Base-by-base conservation (phyloP, 2,888 invertebrate genomes). In the Parnassius smintheus region DNA sequence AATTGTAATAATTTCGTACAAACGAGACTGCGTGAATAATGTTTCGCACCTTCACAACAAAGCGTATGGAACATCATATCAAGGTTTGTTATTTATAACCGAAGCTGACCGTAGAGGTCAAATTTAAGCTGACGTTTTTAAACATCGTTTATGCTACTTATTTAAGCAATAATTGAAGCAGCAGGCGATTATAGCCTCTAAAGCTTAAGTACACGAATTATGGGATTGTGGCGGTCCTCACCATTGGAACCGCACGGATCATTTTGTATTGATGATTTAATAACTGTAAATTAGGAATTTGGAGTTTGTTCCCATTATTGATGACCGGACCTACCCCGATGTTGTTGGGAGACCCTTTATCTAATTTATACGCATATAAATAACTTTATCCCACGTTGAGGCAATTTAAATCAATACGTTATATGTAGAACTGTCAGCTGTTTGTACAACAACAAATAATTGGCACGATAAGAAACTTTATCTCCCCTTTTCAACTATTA, bases 241-340 rank as follows among this genome's bases (percentile, higher is more conserved):
- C 68, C 64, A 68, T 64, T 61, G 70, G 62, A 71, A 67, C 13
- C 10, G 41, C 76, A 81, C 82, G 80, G 77, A 84, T 81, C 75
- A 80, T 74, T 64, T 62, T 54, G 57, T 64, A 62, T 62, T 75
- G 75, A 75, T 75, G 74, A 74, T 77, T 76, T 77, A 80, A 81
- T 81, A 79, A 77, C 74, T 45, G 4, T 25, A 10, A 70, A 68
- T 67, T 64, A 64, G 64, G 68, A 69, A 74, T 74, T 73, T 75
- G 72, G 65, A 25, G n/a, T 41, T 35, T 35, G 10, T 42, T 50
- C 41, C 12, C 10, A 18, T 49, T 13, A n/a, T 49, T 49, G 12
- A 55, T 69, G 72, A 72, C 80, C 83, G 81, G 88, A 89, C 88
- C 88, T 88, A 88, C 88, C 87, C 87, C 83, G 84, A 81, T 70